Conservation (phyloP, 2,113 vertebrate genomes). For the Dasyornis broadbenti region DNA sequence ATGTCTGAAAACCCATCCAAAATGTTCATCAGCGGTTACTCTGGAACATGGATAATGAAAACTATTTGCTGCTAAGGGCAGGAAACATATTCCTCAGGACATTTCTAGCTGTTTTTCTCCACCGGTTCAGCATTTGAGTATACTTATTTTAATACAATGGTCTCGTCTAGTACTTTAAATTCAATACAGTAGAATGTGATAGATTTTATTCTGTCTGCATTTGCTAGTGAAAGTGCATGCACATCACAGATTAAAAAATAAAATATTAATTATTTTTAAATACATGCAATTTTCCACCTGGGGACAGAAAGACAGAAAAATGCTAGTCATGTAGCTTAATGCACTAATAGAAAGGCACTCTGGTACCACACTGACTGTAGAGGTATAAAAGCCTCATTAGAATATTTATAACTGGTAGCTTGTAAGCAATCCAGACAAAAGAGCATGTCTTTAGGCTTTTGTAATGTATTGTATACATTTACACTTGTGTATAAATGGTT, state of each 20-base stretch:
- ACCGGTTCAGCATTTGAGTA: not conserved
- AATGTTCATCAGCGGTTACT: not conserved
- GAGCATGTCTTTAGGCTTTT: not conserved
- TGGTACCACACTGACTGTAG: not conserved
- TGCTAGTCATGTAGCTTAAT: constrained; percentile 32
- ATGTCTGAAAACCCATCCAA: not conserved
- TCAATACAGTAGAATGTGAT: not conserved
- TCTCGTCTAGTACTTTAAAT: not conserved
- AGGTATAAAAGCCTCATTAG: constrained; percentile 28
- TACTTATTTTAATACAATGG: not conserved
- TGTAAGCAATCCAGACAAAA: not conserved
- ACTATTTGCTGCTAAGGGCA: not conserved
- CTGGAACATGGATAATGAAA: not conserved
- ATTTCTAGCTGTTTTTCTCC: not conserved
- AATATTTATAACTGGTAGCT: constrained; percentile 36
- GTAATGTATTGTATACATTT: not conserved
- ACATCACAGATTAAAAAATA: not conserved
- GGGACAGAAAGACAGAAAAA: not conserved
- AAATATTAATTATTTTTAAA: constrained; percentile 54
- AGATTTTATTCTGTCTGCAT: not conserved
- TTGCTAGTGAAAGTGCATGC: not conserved
- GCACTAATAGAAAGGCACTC: constrained; percentile 23
- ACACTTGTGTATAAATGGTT: not conserved
- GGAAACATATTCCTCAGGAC: not conserved
- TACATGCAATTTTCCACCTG: not conserved